Conservation (phyloP, 2,113 vertebrate genomes). For the Gobius niger region DNA sequence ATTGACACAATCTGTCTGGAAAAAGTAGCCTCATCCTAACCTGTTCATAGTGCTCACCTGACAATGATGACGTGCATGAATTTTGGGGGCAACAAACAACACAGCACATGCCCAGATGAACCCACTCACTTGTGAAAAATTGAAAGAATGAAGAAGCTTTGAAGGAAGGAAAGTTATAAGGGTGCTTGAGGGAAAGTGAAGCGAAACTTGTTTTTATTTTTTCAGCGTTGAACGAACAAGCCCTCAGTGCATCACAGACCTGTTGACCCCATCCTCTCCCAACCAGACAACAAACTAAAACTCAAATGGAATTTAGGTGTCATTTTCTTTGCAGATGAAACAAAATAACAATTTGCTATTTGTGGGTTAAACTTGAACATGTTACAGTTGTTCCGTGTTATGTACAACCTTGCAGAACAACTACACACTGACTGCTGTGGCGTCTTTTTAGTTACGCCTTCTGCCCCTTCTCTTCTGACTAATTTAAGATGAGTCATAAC, state of each 20-base stretch:
- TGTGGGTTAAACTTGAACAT: not conserved
- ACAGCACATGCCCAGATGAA: too few relatives aligned
- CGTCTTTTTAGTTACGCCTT: constrained; percentile 44
- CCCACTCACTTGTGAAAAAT: too few relatives aligned
- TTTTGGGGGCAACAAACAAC: too few relatives aligned
- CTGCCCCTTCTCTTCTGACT: constrained; percentile 42
- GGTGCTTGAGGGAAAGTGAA: not conserved
- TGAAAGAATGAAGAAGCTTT: not conserved
- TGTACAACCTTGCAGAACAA: not conserved
- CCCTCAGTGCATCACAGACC: constrained; percentile 1
- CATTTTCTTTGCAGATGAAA: not conserved
- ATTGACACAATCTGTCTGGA: too few relatives aligned
- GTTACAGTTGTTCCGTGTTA: not conserved
- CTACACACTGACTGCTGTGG: constrained; percentile 4
- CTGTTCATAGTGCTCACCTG: too few relatives aligned
- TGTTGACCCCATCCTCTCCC: not conserved
- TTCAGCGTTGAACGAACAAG: not conserved
- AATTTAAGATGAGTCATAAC: constrained; percentile 67
- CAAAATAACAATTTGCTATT: not conserved
- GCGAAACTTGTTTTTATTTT: not conserved
- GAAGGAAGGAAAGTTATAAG: not conserved
- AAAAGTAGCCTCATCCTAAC: too few relatives aligned
- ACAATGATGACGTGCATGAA: too few relatives aligned
- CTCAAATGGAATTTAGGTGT: not conserved
- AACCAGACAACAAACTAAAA: not conserved